Evolutionary conservation across 2,113 vertebrate species (phyloP).

Genomic region (Paralichthys olivaceus): DNA sequence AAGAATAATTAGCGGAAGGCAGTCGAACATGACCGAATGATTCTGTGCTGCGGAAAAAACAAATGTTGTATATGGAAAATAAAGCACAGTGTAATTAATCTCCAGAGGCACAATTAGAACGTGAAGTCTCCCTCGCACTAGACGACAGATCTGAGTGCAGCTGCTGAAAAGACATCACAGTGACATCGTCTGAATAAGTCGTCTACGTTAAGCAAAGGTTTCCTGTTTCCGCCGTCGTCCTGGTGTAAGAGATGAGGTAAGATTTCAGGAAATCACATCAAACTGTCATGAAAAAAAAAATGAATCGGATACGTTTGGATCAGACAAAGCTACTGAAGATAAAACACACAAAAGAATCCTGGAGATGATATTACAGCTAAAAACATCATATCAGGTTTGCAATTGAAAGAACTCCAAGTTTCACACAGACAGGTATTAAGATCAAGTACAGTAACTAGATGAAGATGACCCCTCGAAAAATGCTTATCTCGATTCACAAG

Average conservation of each 20-base stretch:
- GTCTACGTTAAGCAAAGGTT: neutral
- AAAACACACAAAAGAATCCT: constrained; percentile 1
- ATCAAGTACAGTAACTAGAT: no score
- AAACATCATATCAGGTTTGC: neutral
- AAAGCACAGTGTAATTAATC: constrained; percentile 14
- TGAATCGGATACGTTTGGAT: neutral
- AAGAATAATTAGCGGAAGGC: constrained; percentile 40
- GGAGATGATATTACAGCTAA: neutral
- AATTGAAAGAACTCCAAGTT: constrained; percentile 1
- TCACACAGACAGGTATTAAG: neutral
- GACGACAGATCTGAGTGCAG: constrained; percentile 4
- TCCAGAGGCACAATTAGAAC: constrained; percentile 30
- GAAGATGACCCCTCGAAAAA: no score
- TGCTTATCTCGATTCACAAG: no score
- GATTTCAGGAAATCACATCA: constrained; percentile 29
- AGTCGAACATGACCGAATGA: constrained; percentile 18
- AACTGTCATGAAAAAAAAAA: neutral
- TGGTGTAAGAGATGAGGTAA: constrained; percentile 26
- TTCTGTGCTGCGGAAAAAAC: constrained; percentile 6
- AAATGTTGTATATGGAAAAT: constrained; percentile 22
- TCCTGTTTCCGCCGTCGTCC: constrained; percentile 23
- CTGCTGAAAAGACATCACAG: constrained; percentile 16
- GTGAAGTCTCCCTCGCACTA: constrained; percentile 6
- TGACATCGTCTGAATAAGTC: neutral
- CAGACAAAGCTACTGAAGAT: constrained; percentile 19